Base-by-base conservation (phyloP, 2,797 vertebrate genomes). In the Microctenopoma lineatum region DNA sequence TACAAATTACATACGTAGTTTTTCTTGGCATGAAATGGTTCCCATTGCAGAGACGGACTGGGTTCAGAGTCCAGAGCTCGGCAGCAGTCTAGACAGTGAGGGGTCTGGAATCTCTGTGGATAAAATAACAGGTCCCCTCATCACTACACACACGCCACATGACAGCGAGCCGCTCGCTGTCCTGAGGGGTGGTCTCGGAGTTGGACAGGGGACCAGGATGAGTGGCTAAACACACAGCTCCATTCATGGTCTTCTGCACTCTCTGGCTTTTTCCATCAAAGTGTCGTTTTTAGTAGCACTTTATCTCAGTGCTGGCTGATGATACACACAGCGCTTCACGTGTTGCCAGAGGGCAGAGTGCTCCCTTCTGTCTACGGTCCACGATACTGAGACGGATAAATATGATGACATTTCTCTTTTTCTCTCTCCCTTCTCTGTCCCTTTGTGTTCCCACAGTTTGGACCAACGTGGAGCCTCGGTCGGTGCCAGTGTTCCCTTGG, bases 401-500 rank as follows among this genome's bases (percentile, higher is more conserved):
- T 80, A 77, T 63, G 42, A 73, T 81, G 69, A 77, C 66, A 76
- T 82, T 81, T 81, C 70, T 83, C 75, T 81, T 75, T 62, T 50
- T 63, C 54, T 58, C 45, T 29, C 56, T 46, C 58, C 48, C 34
- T 42, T 58, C 63, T 54, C 58, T 73, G 4, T 66, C 46, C 52
- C 46, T 78, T 60, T 66, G 42, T 53, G 62, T 75, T 81, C 78
- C 84, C 77, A 65, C 92, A 98, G 97, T 98, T 74, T 98, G 97
- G 97, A 98, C 96, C 70, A 97, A 97, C 29, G 97, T 98, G 89
- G 97, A 98, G 90, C 97, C 97, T 45, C 95, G 96, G 16, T 97
- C 96, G 1, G 95, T 98, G 81, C 95, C 96, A 18, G 96, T 98
- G 60, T 98, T 97, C 85, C 96, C 96, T 67, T 98, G 97, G 97